Evolutionary conservation across 2,113 vertebrate species (phyloP).

Genomic region (Ammodytes marinus): DNA sequence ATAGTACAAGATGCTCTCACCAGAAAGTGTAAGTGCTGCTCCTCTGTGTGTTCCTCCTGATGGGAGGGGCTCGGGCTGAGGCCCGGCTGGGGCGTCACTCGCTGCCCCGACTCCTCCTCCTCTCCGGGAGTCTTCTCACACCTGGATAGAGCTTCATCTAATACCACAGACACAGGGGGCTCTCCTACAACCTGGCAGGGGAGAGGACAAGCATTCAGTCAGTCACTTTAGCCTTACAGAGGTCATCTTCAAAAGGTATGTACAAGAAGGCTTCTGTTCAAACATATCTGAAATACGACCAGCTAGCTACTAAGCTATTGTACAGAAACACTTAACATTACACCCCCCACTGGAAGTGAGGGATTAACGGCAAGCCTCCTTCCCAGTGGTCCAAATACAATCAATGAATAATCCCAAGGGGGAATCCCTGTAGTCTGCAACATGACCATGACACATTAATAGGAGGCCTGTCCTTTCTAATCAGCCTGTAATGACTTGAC

Average conservation of each 20-base stretch:
- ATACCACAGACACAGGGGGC: conserved; percentile 72
- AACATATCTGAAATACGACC: background rate
- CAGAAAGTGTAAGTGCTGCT: conserved; percentile 81
- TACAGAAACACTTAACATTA: conserved; percentile 14
- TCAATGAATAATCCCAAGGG: conserved; percentile 68
- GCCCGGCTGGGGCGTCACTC: conserved; percentile 74
- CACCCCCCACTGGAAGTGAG: conserved; percentile 27
- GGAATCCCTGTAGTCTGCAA: conserved; percentile 66
- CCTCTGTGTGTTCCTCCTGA: conserved; percentile 74
- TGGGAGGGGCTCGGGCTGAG: conserved; percentile 72
- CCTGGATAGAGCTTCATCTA: conserved; percentile 81
- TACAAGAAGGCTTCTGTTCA: background rate
- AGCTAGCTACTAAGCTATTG: background rate
- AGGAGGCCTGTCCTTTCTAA: conserved; percentile 30
- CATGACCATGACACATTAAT: conserved; percentile 53
- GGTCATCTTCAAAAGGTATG: background rate
- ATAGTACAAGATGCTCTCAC: conserved; percentile 58
- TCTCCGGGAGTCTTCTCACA: conserved; percentile 79
- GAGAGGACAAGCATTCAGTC: conserved; percentile 4
- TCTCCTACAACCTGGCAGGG: conserved; percentile 75
- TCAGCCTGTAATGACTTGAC: conserved; percentile 21
- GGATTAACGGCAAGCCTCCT: conserved; percentile 65
- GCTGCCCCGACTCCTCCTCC: conserved; percentile 79
- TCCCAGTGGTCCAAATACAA: conserved; percentile 61
- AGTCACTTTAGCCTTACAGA: conserved; percentile 8